Evolutionary conservation across 1,140 invertebrate species (phyloP).

Genomic region (Dendrolimus punctatus): DNA sequence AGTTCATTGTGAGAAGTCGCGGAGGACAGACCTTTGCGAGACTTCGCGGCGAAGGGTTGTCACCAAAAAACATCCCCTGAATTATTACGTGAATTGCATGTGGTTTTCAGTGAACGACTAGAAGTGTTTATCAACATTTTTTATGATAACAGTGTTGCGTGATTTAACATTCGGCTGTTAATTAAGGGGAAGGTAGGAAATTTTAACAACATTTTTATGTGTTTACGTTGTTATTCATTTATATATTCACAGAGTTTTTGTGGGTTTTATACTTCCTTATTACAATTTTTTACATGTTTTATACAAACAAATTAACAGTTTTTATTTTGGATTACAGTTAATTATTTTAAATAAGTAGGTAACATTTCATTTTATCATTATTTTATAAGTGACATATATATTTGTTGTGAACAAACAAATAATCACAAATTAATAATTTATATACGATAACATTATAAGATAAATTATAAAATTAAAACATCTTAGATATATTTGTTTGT

Average conservation of each 20-base stretch:
- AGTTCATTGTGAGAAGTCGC: conserved; percentile 49
- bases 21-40: conserved; percentile 27
- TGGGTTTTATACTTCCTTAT: not conserved
- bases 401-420: no score
- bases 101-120: conserved; percentile 21
- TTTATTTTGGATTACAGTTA: no score
- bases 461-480: no score
- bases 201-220: conserved; percentile 1
- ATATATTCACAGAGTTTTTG: not conserved
- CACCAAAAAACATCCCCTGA: conserved; percentile 30
- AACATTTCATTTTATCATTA: no score
- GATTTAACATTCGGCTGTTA: conserved; percentile 9
- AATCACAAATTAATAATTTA: no score
- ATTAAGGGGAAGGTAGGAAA: conserved; percentile 24
- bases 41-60: conserved; percentile 40
- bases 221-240: not conserved
- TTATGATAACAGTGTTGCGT: conserved; percentile 26
- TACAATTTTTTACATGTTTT: not conserved
- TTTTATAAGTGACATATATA: no score
- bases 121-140: conserved; percentile 24
- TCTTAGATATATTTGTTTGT: no score
- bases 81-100: conserved; percentile 23
- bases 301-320: no score
- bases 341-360: no score
- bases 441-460: no score